phyloP scores from a whole-genome alignment of 2,888 invertebrate species.

The Caradrina kadenii region DNA sequence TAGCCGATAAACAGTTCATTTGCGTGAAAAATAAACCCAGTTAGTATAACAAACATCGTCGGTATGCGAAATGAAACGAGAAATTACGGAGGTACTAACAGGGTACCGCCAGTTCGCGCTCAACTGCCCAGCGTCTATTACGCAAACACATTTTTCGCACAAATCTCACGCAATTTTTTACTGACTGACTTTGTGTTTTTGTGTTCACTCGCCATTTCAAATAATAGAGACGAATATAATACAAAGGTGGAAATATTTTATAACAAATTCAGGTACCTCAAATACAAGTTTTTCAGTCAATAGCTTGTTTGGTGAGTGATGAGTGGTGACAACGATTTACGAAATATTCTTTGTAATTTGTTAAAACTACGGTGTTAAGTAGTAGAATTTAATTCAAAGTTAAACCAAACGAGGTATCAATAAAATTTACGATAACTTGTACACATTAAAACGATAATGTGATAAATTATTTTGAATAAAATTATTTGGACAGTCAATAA shows the following conservation, averaged over 20 bases:
- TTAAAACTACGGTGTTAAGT: background rate
- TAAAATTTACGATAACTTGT: slow-evolving; percentile 46
- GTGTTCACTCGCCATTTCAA: slow-evolving; percentile 15
- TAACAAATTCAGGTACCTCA: no score
- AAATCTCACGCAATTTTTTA: slow-evolving; percentile 45
- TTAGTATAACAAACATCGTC: slow-evolving; percentile 79
- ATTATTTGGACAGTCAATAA: slow-evolving; percentile 70
- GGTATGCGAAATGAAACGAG: slow-evolving; percentile 73
- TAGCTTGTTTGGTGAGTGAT: background rate
- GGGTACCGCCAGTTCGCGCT: slow-evolving; percentile 55
- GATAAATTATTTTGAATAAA: slow-evolving; percentile 67
- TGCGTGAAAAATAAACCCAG: slow-evolving; percentile 81
- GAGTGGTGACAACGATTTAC: background rate
- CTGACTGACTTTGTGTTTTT: slow-evolving; percentile 12
- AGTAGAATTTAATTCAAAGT: slow-evolving; percentile 6
- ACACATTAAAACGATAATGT: slow-evolving; percentile 54
- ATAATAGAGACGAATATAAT: slow-evolving; percentile 1
- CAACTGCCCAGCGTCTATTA: slow-evolving; percentile 32
- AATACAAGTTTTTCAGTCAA: background rate
- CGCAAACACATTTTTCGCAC: slow-evolving; percentile 43
- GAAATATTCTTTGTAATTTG: background rate
- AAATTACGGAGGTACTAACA: slow-evolving; percentile 65
- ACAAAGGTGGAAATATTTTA: background rate
- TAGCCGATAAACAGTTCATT: slow-evolving; percentile 80
- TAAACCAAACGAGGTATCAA: slow-evolving; percentile 16